Percentiles rank a stretch among this genome's conserved stretches.
phyloP scores from a whole-genome alignment of 2,797 vertebrate species.

The Cetoscarus ocellatus region DNA sequence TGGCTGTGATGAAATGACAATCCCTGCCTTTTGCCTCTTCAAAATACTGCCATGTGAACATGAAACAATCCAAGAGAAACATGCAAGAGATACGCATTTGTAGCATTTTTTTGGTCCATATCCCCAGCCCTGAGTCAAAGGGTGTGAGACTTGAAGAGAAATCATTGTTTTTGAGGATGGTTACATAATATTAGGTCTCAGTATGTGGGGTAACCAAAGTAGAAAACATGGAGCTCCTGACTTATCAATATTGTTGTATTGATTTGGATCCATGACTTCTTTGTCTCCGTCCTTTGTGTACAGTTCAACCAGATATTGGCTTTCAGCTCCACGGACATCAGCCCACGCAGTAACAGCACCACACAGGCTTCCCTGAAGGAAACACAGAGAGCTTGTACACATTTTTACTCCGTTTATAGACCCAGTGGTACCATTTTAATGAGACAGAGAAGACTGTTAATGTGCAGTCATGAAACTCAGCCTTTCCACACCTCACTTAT shows the following conservation, averaged over 20 bases:
- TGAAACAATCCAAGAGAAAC: no score
- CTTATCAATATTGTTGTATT: conserved; percentile 13
- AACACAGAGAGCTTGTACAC: conserved; percentile 23
- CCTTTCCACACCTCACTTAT: neutral
- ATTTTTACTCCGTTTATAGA: conserved; percentile 17
- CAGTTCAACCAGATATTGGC: conserved; percentile 42
- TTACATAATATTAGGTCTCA: conserved; percentile 25
- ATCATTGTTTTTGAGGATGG: conserved; percentile 4
- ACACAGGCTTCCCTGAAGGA: conserved; percentile 14
- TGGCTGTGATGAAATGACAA: no score
- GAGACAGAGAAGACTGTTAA: neutral
- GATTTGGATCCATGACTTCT: conserved; percentile 18
- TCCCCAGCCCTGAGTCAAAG: no score
- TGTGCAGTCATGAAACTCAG: neutral
- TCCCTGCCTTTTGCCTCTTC: no score
- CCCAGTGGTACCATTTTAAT: conserved; percentile 9
- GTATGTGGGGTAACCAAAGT: conserved; percentile 1
- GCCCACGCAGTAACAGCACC: conserved; percentile 36
- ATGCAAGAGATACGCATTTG: no score
- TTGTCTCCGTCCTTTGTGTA: conserved; percentile 25
- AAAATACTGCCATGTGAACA: no score
- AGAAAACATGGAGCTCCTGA: conserved; percentile 4
- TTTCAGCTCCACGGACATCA: conserved; percentile 52
- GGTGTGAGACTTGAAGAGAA: conserved; percentile 5
- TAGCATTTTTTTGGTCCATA: no score